Evolutionary conservation across 1,140 invertebrate species (phyloP), one percentile per base, ranked within the genome.

Genomic region (Agrilus planipennis): DNA sequence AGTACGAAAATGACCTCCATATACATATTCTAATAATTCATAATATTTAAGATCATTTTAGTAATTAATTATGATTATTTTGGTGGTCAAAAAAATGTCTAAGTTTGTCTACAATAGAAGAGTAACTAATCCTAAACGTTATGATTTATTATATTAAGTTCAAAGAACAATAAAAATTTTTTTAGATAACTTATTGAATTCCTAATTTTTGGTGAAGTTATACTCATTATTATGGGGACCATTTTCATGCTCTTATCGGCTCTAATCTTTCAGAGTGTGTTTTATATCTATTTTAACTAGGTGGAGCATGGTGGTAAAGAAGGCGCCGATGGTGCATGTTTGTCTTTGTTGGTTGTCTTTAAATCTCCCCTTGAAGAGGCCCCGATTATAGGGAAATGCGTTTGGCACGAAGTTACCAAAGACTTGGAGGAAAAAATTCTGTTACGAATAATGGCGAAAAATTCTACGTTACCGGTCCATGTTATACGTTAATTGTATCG

Each of bases 321-420:
- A 41, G 72, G 56, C 25, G 70, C 72, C 34, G 87, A 92, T 68
- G 89, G 89, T 2, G 68, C 85, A 28, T 89, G 85, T 55, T 55
- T 94, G 4, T 85, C 85, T 32, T 55, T 92, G 10, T 63, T 94
- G 2, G 80, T 92, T n/a, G 84, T 84, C 1, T 89, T 91, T 50
- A 69, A 83, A 45, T 71, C 80, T n/a, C 78, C 84, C 4, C 60
- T 91, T 11, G 87, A 90, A 67, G 83, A 89, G 55, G 80, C 88
- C 4, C 74, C 78, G 15, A 72, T 89, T 4, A 82, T 85, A 54
- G 84, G 84, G 41, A 90, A 89, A 61, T 92, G 86, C 62, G 76
- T 80, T 18, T 93, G 89, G 89, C 75, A 87, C 49, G 84, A 89
- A 62, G 55, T 89, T 6, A 71, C 75, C 11, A 70, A 73, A 45